Evolutionary conservation across 2,888 invertebrate species (phyloP), one percentile per base, ranked within the genome.

Genomic region (Neuroscelio doddi): DNA sequence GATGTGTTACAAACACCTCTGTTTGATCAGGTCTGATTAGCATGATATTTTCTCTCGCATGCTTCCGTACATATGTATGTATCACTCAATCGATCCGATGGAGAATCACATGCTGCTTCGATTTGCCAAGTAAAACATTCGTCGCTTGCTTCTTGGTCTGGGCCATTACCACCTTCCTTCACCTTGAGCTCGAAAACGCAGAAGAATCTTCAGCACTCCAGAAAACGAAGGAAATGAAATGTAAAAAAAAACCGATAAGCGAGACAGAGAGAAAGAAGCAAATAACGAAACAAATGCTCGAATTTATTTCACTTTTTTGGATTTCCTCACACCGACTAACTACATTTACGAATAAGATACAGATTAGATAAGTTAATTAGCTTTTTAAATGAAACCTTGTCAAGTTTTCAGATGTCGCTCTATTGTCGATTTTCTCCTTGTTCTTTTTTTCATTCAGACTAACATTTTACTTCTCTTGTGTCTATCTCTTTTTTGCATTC

Each of bases 311-410:
- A 17, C n/a, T 16, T 9, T 39, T n/a, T n/a, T n/a, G n/a, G 12
- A 17, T 21, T 39, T 17, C 12, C 12, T 36, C 10, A 16, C 14
- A 9, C 8, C 16, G 29, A 29, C 29, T n/a, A 29, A n/a, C 29
- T n/a, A 29, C 29, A n/a, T n/a, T n/a, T n/a, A n/a, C n/a, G n/a
- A n/a, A n/a, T n/a, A n/a, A n/a, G n/a, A 5, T 39, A 15, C 9
- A 39, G 12, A 26, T 9, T 36, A 14, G 72, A 76, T 75, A 73
- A 80, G 72, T 74, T 80, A 78, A 80, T 80, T 80, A 79, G 73
- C 75, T 75, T 78, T 77, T 74, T 73, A 75, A 79, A 78, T 74
- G 74, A 72, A 77, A 76, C 73, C 69, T 72, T 74, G 69, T 75
- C 71, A 70, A 69, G 69, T 71, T 71, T 72, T 71, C 64, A 70